These are phyloP conservation scores for Phylloscopus whistleri DNA, from an alignment of 2,113 vertebrate genomes.

Conservation along the genomic window DNA sequence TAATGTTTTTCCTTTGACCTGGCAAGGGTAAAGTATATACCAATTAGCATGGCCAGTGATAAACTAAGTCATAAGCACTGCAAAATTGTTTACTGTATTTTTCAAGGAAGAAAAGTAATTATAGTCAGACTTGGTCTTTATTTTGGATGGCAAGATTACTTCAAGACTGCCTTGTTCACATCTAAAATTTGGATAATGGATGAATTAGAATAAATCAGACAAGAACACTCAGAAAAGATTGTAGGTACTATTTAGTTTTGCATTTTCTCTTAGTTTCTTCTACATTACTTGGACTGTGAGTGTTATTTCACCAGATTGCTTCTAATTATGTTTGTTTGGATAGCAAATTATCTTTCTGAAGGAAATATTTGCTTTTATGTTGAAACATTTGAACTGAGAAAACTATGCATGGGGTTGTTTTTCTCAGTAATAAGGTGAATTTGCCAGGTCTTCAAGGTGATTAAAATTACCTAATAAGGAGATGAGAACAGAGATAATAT, in stretches of 20 bases:
- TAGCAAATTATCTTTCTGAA: constrained; percentile 19
- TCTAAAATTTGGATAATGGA: background rate
- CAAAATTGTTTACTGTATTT: background rate
- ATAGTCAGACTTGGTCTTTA: background rate
- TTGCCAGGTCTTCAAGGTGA: background rate
- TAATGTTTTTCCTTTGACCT: background rate
- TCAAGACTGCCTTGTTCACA: background rate
- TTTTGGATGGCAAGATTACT: background rate
- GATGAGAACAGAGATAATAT: background rate
- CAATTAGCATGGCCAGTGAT: background rate
- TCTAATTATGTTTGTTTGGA: constrained; percentile 41
- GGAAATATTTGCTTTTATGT: constrained; percentile 50
- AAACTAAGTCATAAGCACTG: background rate
- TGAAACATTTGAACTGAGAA: constrained; percentile 16
- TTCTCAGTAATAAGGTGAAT: background rate
- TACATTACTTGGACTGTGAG: background rate
- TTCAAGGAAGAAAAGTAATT: background rate
- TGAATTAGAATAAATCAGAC: background rate
- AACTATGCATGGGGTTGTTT: background rate
- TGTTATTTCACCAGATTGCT: constrained; percentile 9
- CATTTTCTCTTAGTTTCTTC: background rate
- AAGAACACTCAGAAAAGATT: background rate
- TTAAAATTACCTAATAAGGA: constrained; percentile 1
- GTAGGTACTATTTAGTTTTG: background rate
- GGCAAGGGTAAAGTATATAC: background rate